Evolutionary conservation across 1,140 invertebrate genomes (phyloP), one percentile per base, ranked within the genome.

Genomic region (Centruroides sculpturatus): DNA sequence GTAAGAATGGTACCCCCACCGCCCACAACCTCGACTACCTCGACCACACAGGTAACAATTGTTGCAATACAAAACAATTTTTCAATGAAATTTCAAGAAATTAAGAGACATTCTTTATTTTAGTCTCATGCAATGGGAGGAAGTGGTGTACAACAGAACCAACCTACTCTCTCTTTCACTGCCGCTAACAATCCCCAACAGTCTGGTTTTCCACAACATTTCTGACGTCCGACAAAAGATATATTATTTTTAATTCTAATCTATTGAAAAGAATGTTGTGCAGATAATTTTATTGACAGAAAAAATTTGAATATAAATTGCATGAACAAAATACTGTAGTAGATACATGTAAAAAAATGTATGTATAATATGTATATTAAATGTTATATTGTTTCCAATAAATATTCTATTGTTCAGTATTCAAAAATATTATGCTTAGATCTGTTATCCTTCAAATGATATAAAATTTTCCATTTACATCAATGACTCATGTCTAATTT

Each of bases 1-100:
- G 80, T 82, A 64, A 73, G 82, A 56, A 74, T 84, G 71, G 77
- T 77, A 60, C 77, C 78, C 3, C 77, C 77, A 6, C 77, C 61
- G 13, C 50, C 61, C 7, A 62, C 61, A n/a, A 61, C 64, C 13
- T n/a, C 57, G 34, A 55, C 59, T 35, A 41, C 59, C 12, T 59
- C 63, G 11, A 51, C 59, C 3, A 57, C 63, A n/a, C 59, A 60
- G 59, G 59, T 60, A 36, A 2, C 9, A n/a, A n/a, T 4, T 56
- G 12, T 36, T 12, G 6, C 8, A 41, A 11, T 3, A 34, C 0
- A 23, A 6, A 36, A 34, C 3, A 41, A 10, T 51, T 36, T 35
- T 34, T 23, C 7, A 35, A 12, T 41, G 36, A 6, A 7, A 34
- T 60, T 47, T 55, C 4, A 49, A 23, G 47, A 34, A 55, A 10